Evolutionary conservation across 1,140 invertebrate species (phyloP).

Genomic region (Paramacrobiotus metropolitanus): DNA sequence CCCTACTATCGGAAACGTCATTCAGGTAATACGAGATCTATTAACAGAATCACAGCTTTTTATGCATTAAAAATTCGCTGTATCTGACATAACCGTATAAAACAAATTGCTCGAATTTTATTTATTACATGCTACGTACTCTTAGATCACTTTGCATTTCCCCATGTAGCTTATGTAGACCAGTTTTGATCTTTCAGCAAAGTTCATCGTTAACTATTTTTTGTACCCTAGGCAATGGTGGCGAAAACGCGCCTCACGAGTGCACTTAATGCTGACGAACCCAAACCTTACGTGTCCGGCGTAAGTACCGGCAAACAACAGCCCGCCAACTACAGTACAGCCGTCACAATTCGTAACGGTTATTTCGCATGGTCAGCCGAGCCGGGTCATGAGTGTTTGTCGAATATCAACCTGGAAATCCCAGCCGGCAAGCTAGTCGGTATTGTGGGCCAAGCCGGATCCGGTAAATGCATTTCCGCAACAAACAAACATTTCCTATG

Average conservation of each 20-base stretch:
- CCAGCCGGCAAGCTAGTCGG: constrained; percentile 20
- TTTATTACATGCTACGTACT: too few relatives aligned
- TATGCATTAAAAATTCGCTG: too few relatives aligned
- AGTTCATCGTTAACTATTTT: too few relatives aligned
- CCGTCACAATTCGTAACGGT: constrained; percentile 7
- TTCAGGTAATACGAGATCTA: not conserved
- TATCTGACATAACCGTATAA: too few relatives aligned
- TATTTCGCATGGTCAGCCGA: constrained; percentile 10
- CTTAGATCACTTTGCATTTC: too few relatives aligned
- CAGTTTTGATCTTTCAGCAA: too few relatives aligned
- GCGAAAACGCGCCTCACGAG: not conserved
- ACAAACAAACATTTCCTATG: not conserved
- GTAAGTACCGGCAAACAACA: not conserved
- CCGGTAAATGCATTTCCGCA: constrained; percentile 18
- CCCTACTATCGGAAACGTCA: constrained; percentile 10
- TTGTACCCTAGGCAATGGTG: too few relatives aligned
- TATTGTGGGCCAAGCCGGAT: constrained; percentile 31
- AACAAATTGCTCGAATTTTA: too few relatives aligned
- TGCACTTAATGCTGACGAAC: not conserved
- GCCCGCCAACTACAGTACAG: not conserved
- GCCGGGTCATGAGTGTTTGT: constrained; percentile 10
- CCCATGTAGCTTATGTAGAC: too few relatives aligned
- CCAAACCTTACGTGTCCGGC: not conserved
- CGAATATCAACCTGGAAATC: constrained; percentile 12
- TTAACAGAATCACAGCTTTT: too few relatives aligned